Evolutionary conservation across 1,140 invertebrate genomes (phyloP).

Genomic region (Eupristina koningsbergeri): DNA sequence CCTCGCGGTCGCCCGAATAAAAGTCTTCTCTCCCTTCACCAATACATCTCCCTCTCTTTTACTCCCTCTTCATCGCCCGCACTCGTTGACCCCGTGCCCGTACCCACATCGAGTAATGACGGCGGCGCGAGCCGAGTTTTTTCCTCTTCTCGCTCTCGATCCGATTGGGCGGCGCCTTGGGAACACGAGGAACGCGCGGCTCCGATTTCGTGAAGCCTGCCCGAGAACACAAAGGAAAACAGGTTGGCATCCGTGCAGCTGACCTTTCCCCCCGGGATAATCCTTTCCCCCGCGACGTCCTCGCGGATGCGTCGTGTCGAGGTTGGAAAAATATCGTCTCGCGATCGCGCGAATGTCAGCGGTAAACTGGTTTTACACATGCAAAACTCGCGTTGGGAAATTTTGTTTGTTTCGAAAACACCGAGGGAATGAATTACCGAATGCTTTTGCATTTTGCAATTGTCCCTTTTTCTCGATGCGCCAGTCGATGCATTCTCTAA

Average conservation of each 20-base stretch:
- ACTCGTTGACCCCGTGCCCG: slow-evolving; percentile 11
- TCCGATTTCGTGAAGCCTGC: no score
- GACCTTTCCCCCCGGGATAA: no score
- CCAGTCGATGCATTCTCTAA: no score
- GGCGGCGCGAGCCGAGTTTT: neutral
- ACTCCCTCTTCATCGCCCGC: slow-evolving; percentile 6
- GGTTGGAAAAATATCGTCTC: neutral
- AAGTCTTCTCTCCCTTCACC: slow-evolving; percentile 49
- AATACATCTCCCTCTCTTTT: neutral
- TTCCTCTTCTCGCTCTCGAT: neutral
- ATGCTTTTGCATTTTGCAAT: no score
- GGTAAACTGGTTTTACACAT: neutral
- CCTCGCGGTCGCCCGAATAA: slow-evolving; percentile 42
- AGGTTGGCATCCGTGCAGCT: no score
- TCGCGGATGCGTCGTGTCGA: no score
- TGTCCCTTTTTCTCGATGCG: no score
- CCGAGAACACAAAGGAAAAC: neutral
- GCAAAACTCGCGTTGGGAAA: no score
- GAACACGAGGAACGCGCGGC: no score
- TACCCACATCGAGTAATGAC: slow-evolving; percentile 20
- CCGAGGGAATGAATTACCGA: no score
- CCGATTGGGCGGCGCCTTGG: neutral
- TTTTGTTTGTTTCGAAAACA: no score
- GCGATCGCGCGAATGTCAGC: neutral
- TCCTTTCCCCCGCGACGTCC: no score